Evolutionary conservation across 2,797 vertebrate genomes (phyloP).

Genomic region (Crypturellus tataupa): DNA sequence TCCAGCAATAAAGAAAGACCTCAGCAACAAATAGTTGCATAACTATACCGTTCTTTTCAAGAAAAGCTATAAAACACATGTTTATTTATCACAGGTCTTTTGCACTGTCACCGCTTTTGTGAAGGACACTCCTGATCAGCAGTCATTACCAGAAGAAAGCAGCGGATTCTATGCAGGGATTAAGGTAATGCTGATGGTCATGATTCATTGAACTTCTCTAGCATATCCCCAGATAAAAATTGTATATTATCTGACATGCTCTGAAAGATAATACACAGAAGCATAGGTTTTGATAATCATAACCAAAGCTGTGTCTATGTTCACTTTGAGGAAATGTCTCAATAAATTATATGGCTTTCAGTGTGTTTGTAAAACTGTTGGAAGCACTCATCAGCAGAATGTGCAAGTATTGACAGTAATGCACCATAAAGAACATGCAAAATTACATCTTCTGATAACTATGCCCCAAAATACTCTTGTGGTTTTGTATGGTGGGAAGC

Average conservation of each 20-base stretch:
- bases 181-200: conserved; percentile 79
- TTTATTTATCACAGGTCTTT: conserved; percentile 80
- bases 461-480: not conserved
- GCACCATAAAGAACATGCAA: not conserved
- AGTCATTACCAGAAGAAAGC: conserved; percentile 83
- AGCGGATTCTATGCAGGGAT: conserved; percentile 86
- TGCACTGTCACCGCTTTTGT: conserved; percentile 84
- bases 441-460: not conserved
- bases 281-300: conserved; percentile 24
- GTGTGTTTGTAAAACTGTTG: not conserved
- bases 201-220: conserved; percentile 29
- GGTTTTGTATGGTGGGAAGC: not conserved
- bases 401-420: not conserved
- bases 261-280: conserved; percentile 15
- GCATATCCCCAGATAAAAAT: conserved; percentile 36
- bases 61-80: not conserved
- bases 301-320: conserved; percentile 43
- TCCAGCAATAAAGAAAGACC: not conserved
- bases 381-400: not conserved
- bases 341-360: conserved; percentile 48
- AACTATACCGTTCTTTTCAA: not conserved
- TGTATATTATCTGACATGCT: conserved; percentile 57
- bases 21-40: not conserved
- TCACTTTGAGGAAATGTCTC: conserved; percentile 16
- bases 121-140: conserved; percentile 75